phyloP scores from a whole-genome alignment of 2,797 vertebrate genomes.

The Tapera naevia region DNA sequence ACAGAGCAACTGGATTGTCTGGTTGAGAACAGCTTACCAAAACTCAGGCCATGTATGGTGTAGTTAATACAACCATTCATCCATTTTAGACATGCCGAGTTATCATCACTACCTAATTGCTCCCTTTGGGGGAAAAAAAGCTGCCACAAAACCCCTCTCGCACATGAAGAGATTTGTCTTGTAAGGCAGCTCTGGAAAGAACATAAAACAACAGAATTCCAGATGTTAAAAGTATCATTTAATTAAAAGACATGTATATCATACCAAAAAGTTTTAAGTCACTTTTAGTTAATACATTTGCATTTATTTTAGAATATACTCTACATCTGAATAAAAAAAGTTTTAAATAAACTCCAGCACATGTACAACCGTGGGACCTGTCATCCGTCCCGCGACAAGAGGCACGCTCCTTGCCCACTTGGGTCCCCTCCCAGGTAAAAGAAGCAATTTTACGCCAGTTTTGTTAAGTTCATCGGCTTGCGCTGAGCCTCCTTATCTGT shows the following conservation, averaged over 20 bases:
- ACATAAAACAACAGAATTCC: background rate
- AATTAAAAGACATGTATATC: slow-evolving; percentile 57
- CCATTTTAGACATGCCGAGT: background rate
- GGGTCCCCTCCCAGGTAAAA: slow-evolving; percentile 60
- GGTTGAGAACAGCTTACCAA: background rate
- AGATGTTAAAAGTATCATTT: slow-evolving; percentile 55
- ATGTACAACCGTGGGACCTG: slow-evolving; percentile 66
- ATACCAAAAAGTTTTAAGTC: slow-evolving; percentile 65
- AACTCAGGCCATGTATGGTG: background rate
- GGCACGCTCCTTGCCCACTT: slow-evolving; percentile 52
- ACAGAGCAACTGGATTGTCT: background rate
- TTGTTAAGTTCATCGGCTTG: slow-evolving; percentile 66
- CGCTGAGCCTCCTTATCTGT: slow-evolving; percentile 51
- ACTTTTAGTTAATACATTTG: slow-evolving; percentile 72
- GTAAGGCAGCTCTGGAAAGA: slow-evolving; percentile 3
- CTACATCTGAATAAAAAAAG: slow-evolving; percentile 80
- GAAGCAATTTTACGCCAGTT: slow-evolving; percentile 63
- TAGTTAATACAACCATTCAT: background rate
- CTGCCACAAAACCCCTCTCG: background rate
- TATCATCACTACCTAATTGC: background rate
- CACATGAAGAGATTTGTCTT: background rate
- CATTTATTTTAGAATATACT: slow-evolving; percentile 82
- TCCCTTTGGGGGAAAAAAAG: background rate
- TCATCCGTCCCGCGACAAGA: slow-evolving; percentile 59
- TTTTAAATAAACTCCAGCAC: slow-evolving; percentile 80